Evolutionary conservation across 2,797 vertebrate genomes (phyloP), one percentile per base, ranked within the genome.

Genomic region (Falco novaeseelandiae): DNA sequence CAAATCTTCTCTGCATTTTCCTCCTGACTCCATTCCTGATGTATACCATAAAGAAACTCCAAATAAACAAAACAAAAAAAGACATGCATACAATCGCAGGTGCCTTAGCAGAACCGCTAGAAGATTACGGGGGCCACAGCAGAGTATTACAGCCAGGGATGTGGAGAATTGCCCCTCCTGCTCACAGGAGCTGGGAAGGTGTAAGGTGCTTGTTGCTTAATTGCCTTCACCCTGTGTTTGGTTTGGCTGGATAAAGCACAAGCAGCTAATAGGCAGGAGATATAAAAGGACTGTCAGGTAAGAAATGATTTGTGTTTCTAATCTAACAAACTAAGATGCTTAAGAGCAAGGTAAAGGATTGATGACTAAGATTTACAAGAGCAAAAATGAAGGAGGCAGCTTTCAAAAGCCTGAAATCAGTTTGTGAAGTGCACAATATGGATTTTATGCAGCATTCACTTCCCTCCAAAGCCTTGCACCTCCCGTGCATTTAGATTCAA

Each of bases 51-150:
- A 5, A 6, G 38, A 40, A 14, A 14, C 18, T 18, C 26, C 59
- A 62, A 40, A 40, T 25, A 40, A 40, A 62, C 14, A 6, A 48
- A 48, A 48, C 22, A 49, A 48, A 23, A 7, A 22, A 5, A 26
- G n/a, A 12, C 21, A 23, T 1, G 27, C 11, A 6, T 5, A 8
- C 26, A 7, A 5, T 1, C 3, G 0, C 30, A 25, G 46, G 27
- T 6, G 36, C 20, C 21, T 12, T 3, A 12, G 23, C 40, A 49
- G 58, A 49, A 6, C 38, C 2, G 15, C 13, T 8, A 3, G 42
- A 25, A 12, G 38, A 36, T 38, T 2, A 2, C 7, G 9, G 54
- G 38, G 46, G 3, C n/a, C 15, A 5, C 27, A 13, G 32, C 59
- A 36, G 34, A 20, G 44, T 4, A 0, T 7, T 8, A 3, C 23